phyloP scores from a whole-genome alignment of 2,113 vertebrate genomes.

The Colinus virginianus region DNA sequence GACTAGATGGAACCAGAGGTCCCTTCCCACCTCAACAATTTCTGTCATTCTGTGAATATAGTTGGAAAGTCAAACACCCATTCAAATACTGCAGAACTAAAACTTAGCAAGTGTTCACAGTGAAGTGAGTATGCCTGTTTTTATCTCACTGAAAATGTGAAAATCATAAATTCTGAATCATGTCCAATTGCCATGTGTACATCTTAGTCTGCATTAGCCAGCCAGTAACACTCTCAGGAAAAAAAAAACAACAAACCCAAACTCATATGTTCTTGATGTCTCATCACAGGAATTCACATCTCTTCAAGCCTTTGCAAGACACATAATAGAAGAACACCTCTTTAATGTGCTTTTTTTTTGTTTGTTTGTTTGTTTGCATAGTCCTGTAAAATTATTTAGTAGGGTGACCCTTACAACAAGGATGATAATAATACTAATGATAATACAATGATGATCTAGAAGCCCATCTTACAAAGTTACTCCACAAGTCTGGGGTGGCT shows the following conservation, averaged over 20 bases:
- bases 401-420: not conserved
- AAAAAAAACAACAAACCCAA: not conserved
- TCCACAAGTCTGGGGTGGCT: not conserved
- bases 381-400: not conserved
- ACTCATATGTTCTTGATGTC: not conserved
- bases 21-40: not conserved
- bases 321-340: not conserved
- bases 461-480: not conserved
- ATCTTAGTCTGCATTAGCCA: not conserved
- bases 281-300: not conserved
- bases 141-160: conserved; percentile 8
- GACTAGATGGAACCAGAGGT: not conserved
- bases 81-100: not conserved
- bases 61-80: not conserved
- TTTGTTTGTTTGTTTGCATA: not conserved
- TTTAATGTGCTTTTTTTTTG: not conserved
- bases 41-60: not conserved
- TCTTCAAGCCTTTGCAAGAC: not conserved
- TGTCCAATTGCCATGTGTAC: not conserved
- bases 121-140: not conserved
- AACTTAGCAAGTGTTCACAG: not conserved
- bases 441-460: not conserved
- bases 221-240: not conserved
- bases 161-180: not conserved
- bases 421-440: not conserved